Percentiles rank a stretch among this genome's conserved stretches.
phyloP scores from a whole-genome alignment of 2,888 invertebrate species.

The Lordiphosa fenestrarum region DNA sequence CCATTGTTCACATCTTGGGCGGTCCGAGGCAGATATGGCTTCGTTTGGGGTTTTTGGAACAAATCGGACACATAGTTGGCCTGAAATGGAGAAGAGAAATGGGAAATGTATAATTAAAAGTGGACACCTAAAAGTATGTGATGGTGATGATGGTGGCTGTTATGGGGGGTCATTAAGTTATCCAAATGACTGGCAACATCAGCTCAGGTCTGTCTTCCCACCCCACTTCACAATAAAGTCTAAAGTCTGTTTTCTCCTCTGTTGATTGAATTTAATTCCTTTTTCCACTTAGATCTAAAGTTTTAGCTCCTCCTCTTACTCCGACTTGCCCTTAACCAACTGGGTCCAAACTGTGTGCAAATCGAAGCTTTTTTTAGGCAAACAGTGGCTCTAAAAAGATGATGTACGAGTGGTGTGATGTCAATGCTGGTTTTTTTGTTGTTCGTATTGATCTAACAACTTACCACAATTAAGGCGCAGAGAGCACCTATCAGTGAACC shows the following conservation, averaged over 20 bases:
- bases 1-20: slow-evolving; percentile 68
- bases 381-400: slow-evolving; percentile 75
- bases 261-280: slow-evolving; percentile 49
- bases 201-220: neutral
- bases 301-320: slow-evolving; percentile 15
- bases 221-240: slow-evolving; percentile 13
- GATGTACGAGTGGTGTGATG: slow-evolving; percentile 41
- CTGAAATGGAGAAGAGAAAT: slow-evolving; percentile 58
- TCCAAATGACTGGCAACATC: slow-evolving; percentile 18
- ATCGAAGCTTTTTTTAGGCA: slow-evolving; percentile 77
- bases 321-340: slow-evolving; percentile 31
- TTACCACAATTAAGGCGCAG: slow-evolving; percentile 86
- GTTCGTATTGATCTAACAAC: slow-evolving; percentile 75
- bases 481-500: slow-evolving; percentile 88
- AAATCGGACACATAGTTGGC: slow-evolving; percentile 79
- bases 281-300: slow-evolving; percentile 26
- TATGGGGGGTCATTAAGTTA: slow-evolving; percentile 3
- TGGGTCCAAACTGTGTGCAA: slow-evolving; percentile 76
- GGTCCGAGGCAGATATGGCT: slow-evolving; percentile 68
- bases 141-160: too few species aligned
- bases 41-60: slow-evolving; percentile 58
- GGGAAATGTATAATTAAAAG: slow-evolving; percentile 1
- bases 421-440: slow-evolving; percentile 4
- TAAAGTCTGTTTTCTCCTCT: slow-evolving; percentile 15
- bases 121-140: slow-evolving; percentile 59